These are phyloP conservation scores for Chiloscyllium punctatum DNA, from an alignment of 2,797 vertebrate species.

Conservation along the genomic window DNA sequence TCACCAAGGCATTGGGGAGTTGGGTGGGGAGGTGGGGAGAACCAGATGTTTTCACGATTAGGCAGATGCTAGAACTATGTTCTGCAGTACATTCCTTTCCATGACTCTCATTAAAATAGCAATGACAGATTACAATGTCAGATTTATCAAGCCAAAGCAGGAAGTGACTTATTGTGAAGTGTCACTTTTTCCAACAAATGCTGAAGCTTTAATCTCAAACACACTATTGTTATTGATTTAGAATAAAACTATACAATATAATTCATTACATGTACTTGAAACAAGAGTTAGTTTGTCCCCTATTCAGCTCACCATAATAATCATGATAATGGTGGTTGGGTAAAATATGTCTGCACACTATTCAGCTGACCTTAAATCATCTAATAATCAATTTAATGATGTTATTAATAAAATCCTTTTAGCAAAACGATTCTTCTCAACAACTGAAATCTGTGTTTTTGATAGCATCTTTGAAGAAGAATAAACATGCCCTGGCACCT, in stretches of 20 bases:
- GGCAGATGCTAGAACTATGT: not conserved
- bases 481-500: not conserved
- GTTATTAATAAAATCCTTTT: not conserved
- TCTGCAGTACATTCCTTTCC: not conserved
- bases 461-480: not conserved
- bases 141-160: not conserved
- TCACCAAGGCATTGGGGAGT: not conserved
- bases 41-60: not conserved
- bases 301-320: not conserved
- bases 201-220: not conserved
- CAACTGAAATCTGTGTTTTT: not conserved
- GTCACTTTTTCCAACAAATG: constrained; percentile 16
- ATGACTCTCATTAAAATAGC: not conserved
- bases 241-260: not conserved
- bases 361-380: not conserved
- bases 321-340: not conserved
- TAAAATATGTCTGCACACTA: not conserved
- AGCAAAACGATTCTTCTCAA: not conserved
- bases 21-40: not conserved
- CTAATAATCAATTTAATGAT: not conserved
- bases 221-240: not conserved
- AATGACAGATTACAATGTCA: not conserved
- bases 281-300: not conserved
- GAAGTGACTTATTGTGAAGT: not conserved
- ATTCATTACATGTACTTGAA: not conserved